Conservation (phyloP, 2,797 vertebrate species). For the Etheostoma perlongum region DNA sequence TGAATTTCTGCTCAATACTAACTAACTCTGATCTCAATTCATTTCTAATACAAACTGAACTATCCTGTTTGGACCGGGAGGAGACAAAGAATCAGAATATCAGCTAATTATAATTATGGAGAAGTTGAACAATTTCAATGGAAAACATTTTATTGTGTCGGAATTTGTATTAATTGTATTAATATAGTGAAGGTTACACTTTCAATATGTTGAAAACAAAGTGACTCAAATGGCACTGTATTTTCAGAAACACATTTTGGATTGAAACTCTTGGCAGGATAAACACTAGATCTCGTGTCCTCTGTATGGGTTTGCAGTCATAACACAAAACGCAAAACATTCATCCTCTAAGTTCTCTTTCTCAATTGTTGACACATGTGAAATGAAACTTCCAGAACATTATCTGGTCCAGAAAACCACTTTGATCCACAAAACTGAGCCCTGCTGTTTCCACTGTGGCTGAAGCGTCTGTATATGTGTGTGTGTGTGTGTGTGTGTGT, state of each 20-base stretch:
- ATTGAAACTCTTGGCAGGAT: no score
- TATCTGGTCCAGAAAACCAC: neutral
- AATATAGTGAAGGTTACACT: no score
- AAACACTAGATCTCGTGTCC: neutral
- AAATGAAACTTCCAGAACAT: neutral
- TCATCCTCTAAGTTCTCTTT: neutral
- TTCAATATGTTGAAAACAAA: no score
- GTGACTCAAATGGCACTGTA: neutral
- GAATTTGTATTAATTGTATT: neutral
- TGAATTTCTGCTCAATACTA: neutral
- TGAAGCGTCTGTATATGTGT: no score
- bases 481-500: no score
- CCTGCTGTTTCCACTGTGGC: constrained; percentile 6
- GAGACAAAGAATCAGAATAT: neutral
- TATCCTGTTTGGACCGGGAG: neutral
- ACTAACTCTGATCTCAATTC: no score
- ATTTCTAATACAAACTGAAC: neutral
- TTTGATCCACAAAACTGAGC: neutral
- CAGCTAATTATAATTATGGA: neutral
- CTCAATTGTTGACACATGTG: neutral
- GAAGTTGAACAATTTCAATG: neutral
- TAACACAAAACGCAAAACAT: neutral
- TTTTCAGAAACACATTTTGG: neutral
- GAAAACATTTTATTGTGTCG: neutral
- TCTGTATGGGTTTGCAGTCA: neutral